Evolutionary conservation across 2,888 invertebrate genomes (phyloP).

Genomic region (Scaptodrosophila latifasciaeformis): DNA sequence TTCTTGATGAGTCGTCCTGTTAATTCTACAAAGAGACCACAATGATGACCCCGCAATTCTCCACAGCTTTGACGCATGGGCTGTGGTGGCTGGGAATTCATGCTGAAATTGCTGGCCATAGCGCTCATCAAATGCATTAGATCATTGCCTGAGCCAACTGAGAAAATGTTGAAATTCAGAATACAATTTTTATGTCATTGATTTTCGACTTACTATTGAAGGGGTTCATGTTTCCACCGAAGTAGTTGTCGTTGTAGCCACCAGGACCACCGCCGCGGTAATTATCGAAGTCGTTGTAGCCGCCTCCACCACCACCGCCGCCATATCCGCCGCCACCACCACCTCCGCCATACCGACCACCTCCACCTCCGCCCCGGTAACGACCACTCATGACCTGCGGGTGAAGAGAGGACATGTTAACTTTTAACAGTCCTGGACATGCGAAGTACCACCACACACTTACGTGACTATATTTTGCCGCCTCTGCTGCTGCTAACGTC

Average conservation of each 20-base stretch:
- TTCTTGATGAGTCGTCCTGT: constrained; percentile 80
- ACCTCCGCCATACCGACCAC: constrained; percentile 26
- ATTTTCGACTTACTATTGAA: constrained; percentile 66
- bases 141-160: constrained; percentile 60
- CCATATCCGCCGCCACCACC: constrained; percentile 28
- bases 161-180: no score
- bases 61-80: constrained; percentile 77
- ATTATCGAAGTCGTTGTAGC: constrained; percentile 53
- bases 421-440: constrained; percentile 1
- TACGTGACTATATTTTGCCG: constrained; percentile 54
- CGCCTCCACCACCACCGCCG: constrained; percentile 33
- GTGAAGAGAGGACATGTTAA: neutral
- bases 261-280: constrained; percentile 36
- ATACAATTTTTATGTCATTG: no score
- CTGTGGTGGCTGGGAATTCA: constrained; percentile 73
- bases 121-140: constrained; percentile 70
- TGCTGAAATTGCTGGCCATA: constrained; percentile 71
- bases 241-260: constrained; percentile 53
- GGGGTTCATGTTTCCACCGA: constrained; percentile 54
- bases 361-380: constrained; percentile 51
- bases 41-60: constrained; percentile 76
- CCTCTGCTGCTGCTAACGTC: constrained; percentile 18
- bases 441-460: constrained; percentile 44
- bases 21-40: constrained; percentile 78
- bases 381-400: constrained; percentile 64